Evolutionary conservation across 1,140 invertebrate species (phyloP).

Genomic region (Zaprionus kolodkinae): DNA sequence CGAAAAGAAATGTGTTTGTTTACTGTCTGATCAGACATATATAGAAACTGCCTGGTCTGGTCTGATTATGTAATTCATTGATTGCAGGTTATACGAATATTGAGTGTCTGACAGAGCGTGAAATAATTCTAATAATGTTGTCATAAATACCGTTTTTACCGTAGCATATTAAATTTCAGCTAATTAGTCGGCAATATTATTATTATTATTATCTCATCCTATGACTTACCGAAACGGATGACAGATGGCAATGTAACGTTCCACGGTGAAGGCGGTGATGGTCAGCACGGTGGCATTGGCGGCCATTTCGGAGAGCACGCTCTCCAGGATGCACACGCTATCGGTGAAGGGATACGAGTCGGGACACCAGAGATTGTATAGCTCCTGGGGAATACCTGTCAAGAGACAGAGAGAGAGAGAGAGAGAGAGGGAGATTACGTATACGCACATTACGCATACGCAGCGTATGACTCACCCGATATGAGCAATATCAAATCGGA

Average conservation of each 20-base stretch:
- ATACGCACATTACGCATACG: slow-evolving; percentile 49
- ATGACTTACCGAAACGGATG: slow-evolving; percentile 88
- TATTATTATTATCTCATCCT: not conserved
- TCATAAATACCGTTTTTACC: not conserved
- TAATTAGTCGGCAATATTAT: not conserved
- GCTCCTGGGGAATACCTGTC: slow-evolving; percentile 89
- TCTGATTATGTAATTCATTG: slow-evolving; percentile 9
- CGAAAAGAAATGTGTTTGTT: not conserved
- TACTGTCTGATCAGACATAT: not conserved
- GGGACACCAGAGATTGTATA: slow-evolving; percentile 91
- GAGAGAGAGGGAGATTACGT: too few relatives aligned
- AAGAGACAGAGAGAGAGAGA: too few relatives aligned
- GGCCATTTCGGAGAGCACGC: slow-evolving; percentile 91
- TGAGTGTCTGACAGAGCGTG: not conserved
- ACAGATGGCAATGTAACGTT: slow-evolving; percentile 92
- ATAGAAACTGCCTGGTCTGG: not conserved
- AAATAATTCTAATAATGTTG: not conserved
- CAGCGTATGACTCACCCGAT: slow-evolving; percentile 76
- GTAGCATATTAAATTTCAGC: slow-evolving; percentile 7
- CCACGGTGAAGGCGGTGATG: slow-evolving; percentile 94
- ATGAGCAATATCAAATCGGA: slow-evolving; percentile 93
- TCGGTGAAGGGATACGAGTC: slow-evolving; percentile 91
- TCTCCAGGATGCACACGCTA: slow-evolving; percentile 90
- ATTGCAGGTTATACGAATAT: not conserved
- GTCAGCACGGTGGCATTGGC: slow-evolving; percentile 95